Evolutionary conservation across 2,113 vertebrate genomes (phyloP).

Genomic region (Trachemys scripta): DNA sequence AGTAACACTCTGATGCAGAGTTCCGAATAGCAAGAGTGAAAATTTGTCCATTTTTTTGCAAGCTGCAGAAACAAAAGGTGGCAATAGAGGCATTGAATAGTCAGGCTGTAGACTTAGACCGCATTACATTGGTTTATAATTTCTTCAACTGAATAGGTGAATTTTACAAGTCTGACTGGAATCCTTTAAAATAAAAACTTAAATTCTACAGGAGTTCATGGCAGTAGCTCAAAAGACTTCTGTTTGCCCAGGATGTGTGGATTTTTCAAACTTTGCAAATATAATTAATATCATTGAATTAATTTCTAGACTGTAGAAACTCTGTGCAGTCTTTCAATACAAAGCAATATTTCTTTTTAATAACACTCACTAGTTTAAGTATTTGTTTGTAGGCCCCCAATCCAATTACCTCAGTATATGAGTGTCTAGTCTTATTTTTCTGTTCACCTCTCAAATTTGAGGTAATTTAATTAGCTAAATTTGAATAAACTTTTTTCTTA

Average conservation of each 20-base stretch:
- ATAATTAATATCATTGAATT: constrained; percentile 3
- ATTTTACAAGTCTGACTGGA: background rate
- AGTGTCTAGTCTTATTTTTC: background rate
- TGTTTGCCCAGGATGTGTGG: background rate
- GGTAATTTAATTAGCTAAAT: background rate
- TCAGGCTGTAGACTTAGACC: background rate
- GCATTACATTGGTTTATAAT: background rate
- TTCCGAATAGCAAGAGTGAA: background rate
- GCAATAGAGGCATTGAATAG: background rate
- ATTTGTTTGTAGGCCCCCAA: background rate
- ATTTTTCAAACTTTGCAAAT: background rate
- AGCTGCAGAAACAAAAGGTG: background rate
- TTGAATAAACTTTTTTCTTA: background rate
- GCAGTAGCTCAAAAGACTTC: background rate
- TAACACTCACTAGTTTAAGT: background rate
- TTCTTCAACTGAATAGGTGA: background rate
- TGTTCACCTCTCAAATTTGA: background rate
- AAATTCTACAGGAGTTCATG: background rate
- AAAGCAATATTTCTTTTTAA: background rate
- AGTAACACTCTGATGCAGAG: background rate
- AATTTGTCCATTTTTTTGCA: background rate
- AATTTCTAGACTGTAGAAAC: background rate
- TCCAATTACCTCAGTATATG: background rate
- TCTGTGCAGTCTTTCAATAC: background rate
- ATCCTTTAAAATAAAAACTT: background rate